Evolutionary conservation across 1,140 invertebrate genomes (phyloP).

Genomic region (Microvelia longipes): DNA sequence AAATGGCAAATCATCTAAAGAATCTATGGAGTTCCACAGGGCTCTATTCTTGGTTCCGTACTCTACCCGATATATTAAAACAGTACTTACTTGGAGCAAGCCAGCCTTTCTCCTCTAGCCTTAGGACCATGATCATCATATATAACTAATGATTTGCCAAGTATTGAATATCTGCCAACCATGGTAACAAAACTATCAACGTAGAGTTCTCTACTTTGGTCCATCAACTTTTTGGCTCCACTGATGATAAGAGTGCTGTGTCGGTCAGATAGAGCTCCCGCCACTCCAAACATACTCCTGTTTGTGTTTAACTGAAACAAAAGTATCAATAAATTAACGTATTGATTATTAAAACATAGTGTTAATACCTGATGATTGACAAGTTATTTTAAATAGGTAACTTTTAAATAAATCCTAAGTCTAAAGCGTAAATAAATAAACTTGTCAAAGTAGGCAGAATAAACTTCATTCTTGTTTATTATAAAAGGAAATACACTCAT

Average conservation of each 20-base stretch:
- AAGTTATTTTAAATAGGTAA: too few relatives aligned
- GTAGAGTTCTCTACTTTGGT: conserved; percentile 54
- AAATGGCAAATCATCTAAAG: too few relatives aligned
- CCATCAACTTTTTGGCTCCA: conserved; percentile 44
- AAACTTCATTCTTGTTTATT: too few relatives aligned
- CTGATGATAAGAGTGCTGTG: conserved; percentile 57
- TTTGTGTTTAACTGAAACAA: conserved; percentile 12
- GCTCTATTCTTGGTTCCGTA: too few relatives aligned
- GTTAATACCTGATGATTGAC: neutral
- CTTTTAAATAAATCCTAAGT: too few relatives aligned
- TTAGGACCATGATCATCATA: conserved; percentile 76
- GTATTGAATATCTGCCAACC: conserved; percentile 51
- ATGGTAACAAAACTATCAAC: conserved; percentile 64
- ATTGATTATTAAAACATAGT: too few relatives aligned
- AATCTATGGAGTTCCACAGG: too few relatives aligned
- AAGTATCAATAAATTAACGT: neutral
- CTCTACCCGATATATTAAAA: too few relatives aligned
- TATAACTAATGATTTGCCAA: conserved; percentile 73
- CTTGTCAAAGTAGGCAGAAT: too few relatives aligned
- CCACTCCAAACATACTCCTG: conserved; percentile 3
- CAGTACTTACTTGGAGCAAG: conserved; percentile 58
- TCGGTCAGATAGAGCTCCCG: conserved; percentile 37
- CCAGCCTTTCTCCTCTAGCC: conserved; percentile 69
- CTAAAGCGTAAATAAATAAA: too few relatives aligned
- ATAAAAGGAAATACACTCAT: too few relatives aligned